These are phyloP conservation scores for Trichoplusia ni DNA, from an alignment of 1,140 invertebrate species.

Conservation along the genomic window DNA sequence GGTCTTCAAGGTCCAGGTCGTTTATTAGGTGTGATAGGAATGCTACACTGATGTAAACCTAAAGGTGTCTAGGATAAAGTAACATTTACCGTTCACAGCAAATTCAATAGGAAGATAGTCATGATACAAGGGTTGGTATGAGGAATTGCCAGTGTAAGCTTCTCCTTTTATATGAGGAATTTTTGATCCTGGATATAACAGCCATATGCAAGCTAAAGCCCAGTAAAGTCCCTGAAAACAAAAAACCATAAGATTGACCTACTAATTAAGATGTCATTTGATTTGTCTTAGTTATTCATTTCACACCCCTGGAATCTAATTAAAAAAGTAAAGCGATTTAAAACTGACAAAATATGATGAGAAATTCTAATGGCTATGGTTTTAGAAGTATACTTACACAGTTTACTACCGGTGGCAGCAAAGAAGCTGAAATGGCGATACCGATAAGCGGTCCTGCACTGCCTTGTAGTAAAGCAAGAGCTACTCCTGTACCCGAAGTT, in stretches of 20 bases:
- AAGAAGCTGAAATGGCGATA: slow-evolving; percentile 93
- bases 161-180: slow-evolving; percentile 87
- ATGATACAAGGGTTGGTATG: slow-evolving; percentile 86
- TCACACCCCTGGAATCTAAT: no score
- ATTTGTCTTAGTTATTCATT: no score
- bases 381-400: slow-evolving; percentile 82
- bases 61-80: not conserved
- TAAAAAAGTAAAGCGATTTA: no score
- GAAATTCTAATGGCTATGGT: no score
- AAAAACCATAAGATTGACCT: not conserved
- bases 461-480: slow-evolving; percentile 92
- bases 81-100: slow-evolving; percentile 84
- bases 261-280: no score
- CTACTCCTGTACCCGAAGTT: slow-evolving; percentile 89
- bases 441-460: slow-evolving; percentile 93
- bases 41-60: no score
- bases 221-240: slow-evolving; percentile 86
- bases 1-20: no score
- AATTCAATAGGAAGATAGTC: slow-evolving; percentile 89
- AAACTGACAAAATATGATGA: no score
- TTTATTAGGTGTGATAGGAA: no score
- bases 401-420: slow-evolving; percentile 93
- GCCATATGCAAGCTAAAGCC: slow-evolving; percentile 88
- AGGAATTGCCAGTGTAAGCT: slow-evolving; percentile 83
- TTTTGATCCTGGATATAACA: slow-evolving; percentile 85